Conservation (phyloP, 2,113 vertebrate genomes). For the Corvus hawaiiensis region DNA sequence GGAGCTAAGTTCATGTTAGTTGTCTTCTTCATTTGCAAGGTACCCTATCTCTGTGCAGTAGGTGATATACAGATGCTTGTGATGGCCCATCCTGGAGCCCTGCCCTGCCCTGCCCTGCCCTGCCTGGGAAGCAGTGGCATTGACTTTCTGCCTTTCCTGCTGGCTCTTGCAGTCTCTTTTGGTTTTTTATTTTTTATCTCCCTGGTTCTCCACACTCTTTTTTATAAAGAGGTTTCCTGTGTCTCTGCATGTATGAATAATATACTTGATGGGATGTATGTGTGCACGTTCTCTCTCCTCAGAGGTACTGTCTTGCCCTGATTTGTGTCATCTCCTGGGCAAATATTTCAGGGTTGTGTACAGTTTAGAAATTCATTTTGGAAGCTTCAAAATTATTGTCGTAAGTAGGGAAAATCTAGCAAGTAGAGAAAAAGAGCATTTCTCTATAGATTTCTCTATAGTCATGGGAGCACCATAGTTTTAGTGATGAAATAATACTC, state of each 20-base stretch:
- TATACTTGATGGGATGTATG: neutral
- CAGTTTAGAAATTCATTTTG: neutral
- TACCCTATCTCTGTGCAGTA: fast-evolving
- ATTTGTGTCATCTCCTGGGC: neutral
- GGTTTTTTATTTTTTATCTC: neutral
- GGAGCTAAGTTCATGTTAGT: neutral
- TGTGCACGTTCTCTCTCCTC: neutral
- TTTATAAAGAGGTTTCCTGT: neutral
- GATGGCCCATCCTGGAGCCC: neutral
- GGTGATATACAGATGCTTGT: neutral
- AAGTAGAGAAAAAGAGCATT: neutral
- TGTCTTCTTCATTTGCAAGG: neutral
- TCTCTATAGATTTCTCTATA: neutral
- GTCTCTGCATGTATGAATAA: neutral
- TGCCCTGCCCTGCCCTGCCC: neutral
- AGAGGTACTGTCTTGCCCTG: neutral
- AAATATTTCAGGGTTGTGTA: neutral
- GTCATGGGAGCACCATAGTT: neutral
- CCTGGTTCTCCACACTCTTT: neutral
- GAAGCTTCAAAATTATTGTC: neutral
- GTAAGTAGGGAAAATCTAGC: neutral
- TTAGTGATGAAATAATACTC: neutral
- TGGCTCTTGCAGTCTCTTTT: neutral
- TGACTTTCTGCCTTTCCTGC: neutral
- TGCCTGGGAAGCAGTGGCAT: neutral